phyloP scores from a whole-genome alignment of 64 coral and sea anemone species.

The Dendronephthya gigantea region DNA sequence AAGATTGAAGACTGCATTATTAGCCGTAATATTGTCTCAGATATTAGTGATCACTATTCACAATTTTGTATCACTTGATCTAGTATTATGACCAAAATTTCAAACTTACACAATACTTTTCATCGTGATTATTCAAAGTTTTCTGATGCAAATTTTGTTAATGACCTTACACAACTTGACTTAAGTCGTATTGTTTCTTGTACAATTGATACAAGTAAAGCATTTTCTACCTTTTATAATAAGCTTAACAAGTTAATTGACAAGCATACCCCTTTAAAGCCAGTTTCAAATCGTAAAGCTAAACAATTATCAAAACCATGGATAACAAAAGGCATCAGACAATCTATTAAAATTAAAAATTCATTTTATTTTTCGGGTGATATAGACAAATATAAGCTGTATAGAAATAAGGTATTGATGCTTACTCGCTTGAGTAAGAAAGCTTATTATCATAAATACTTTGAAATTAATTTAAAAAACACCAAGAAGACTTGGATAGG shows the following conservation, averaged over 20 bases:
- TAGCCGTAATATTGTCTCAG: constrained; percentile 20
- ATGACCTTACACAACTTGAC: neutral
- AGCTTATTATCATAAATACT: neutral
- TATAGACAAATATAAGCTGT: neutral
- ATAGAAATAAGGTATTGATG: neutral
- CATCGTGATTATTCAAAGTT: constrained; percentile 6
- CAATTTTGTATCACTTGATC: neutral
- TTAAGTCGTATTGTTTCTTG: too few species aligned
- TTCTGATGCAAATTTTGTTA: neutral
- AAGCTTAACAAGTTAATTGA: constrained; percentile 28
- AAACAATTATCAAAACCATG: neutral
- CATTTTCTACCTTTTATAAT: constrained; percentile 21
- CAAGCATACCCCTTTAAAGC: constrained; percentile 24
- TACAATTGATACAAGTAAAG: neutral
- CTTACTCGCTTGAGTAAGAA: too few species aligned
- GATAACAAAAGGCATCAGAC: constrained; percentile 8
- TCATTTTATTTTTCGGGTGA: neutral
- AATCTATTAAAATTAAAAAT: neutral
- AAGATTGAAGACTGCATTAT: constrained; percentile 9
- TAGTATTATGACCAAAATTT: neutral
- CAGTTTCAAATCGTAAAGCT: constrained; percentile 13
- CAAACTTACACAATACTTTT: neutral
- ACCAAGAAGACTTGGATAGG: neutral
- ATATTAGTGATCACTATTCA: too few species aligned
- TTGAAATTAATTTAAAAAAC: neutral